These are phyloP conservation scores for Sander lucioperca DNA, from an alignment of 2,113 vertebrate genomes.

Conservation along the genomic window DNA sequence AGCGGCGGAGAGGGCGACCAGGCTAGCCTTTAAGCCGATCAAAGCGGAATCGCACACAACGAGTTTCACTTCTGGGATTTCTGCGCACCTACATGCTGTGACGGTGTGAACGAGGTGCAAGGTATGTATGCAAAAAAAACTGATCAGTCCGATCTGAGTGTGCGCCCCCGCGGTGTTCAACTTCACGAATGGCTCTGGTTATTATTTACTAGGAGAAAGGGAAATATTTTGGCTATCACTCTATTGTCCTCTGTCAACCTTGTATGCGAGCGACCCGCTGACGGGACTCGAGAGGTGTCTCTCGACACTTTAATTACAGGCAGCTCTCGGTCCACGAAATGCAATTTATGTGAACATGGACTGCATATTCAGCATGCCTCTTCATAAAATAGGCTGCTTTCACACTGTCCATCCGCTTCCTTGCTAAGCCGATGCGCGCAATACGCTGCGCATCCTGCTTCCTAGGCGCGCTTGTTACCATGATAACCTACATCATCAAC, in stretches of 20 bases:
- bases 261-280: constrained; percentile 15
- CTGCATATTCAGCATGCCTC: constrained; percentile 6
- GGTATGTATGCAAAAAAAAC: constrained; percentile 64
- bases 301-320: not conserved
- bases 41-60: constrained; percentile 74
- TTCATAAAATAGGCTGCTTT: constrained; percentile 32
- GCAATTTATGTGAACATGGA: constrained; percentile 20
- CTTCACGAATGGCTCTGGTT: constrained; percentile 53
- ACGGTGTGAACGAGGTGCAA: constrained; percentile 58
- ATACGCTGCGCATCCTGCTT: constrained; percentile 47
- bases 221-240: constrained; percentile 17
- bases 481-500: constrained; percentile 32
- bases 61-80: constrained; percentile 61
- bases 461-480: constrained; percentile 28
- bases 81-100: constrained; percentile 62
- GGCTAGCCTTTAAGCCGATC: constrained; percentile 82
- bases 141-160: not conserved
- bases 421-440: constrained; percentile 52
- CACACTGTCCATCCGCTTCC: constrained; percentile 43
- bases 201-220: constrained; percentile 15
- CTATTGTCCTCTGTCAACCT: constrained; percentile 69
- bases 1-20: constrained; percentile 58
- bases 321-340: constrained; percentile 1
- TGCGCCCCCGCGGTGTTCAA: constrained; percentile 20
- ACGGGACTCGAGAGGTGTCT: not conserved